Conservation (phyloP, 2,888 invertebrate species). For the Nowickia ferox region DNA sequence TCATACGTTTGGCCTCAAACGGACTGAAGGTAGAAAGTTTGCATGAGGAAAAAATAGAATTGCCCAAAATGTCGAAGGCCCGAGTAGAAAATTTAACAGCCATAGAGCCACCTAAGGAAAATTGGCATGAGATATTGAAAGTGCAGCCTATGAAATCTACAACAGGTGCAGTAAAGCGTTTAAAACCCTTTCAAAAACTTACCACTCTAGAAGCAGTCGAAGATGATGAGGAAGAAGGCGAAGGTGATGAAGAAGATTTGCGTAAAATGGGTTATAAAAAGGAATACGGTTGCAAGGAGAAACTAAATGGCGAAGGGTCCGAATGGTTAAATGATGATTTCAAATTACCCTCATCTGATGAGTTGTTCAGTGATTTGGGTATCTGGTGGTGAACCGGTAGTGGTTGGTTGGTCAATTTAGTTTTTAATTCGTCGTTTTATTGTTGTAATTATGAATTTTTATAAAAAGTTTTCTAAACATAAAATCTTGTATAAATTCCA, state of each 20-base stretch:
- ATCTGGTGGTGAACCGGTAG: slow-evolving; percentile 78
- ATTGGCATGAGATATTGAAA: slow-evolving; percentile 67
- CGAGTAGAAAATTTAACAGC: slow-evolving; percentile 34
- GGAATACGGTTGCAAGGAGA: slow-evolving; percentile 75
- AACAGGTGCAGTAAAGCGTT: slow-evolving; percentile 58
- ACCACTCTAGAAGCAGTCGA: slow-evolving; percentile 79
- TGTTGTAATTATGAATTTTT: not conserved
- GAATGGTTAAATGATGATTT: slow-evolving; percentile 80
- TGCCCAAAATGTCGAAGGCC: slow-evolving; percentile 50
- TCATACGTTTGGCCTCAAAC: slow-evolving; percentile 77
- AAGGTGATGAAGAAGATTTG: slow-evolving; percentile 79
- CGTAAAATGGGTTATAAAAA: slow-evolving; percentile 79
- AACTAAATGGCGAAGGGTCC: slow-evolving; percentile 72
- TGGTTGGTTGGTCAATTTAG: not conserved
- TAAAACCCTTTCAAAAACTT: slow-evolving; percentile 64
- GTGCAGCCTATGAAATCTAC: slow-evolving; percentile 64
- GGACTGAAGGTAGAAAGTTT: slow-evolving; percentile 47
- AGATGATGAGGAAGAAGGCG: slow-evolving; percentile 79
- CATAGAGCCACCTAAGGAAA: slow-evolving; percentile 11
- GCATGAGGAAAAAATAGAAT: slow-evolving; percentile 38
- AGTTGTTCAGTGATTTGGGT: slow-evolving; percentile 79
- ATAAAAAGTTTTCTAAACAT: not conserved
- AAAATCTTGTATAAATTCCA: not conserved
- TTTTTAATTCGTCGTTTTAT: not conserved
- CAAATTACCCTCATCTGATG: slow-evolving; percentile 79